phyloP scores from a whole-genome alignment of 2,888 invertebrate genomes.

The Panzeria rudis region DNA sequence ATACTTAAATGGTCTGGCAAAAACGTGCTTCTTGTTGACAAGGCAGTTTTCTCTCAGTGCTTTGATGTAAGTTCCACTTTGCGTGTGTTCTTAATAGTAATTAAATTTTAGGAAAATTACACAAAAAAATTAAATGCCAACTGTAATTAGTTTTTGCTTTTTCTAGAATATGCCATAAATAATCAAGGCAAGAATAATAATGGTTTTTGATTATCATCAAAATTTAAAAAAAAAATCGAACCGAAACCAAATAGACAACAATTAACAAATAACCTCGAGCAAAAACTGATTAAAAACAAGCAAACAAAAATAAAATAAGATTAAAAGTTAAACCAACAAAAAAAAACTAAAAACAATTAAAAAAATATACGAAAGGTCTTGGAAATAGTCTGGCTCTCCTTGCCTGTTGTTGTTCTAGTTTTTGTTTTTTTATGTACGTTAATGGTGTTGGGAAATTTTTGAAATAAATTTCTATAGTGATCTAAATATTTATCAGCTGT shows the following conservation, averaged over 20 bases:
- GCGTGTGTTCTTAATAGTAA: constrained; percentile 46
- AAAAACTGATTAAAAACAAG: not conserved
- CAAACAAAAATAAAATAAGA: not conserved
- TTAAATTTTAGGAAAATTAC: not conserved
- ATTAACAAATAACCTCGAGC: not conserved
- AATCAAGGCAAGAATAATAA: not conserved
- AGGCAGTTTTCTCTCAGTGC: constrained; percentile 14
- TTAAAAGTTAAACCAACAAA: not conserved
- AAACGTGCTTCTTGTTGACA: constrained; percentile 45
- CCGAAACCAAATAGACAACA: not conserved
- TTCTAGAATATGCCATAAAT: not conserved
- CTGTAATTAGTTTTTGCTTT: not conserved
- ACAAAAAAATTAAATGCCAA: not conserved
- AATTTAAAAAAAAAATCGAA: not conserved
- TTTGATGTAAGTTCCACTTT: constrained; percentile 51
- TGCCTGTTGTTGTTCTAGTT: not conserved
- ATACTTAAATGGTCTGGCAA: constrained; percentile 9
- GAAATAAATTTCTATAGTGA: constrained; percentile 7
- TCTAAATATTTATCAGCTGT: constrained; percentile 27
- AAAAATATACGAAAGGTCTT: not conserved
- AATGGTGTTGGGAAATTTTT: constrained; percentile 13
- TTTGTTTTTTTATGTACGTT: not conserved
- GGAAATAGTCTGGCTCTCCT: not conserved
- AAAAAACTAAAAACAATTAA: not conserved
- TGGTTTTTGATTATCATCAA: not conserved